Conservation (phyloP, 2,113 vertebrate species). For the Spermophilus dauricus region DNA sequence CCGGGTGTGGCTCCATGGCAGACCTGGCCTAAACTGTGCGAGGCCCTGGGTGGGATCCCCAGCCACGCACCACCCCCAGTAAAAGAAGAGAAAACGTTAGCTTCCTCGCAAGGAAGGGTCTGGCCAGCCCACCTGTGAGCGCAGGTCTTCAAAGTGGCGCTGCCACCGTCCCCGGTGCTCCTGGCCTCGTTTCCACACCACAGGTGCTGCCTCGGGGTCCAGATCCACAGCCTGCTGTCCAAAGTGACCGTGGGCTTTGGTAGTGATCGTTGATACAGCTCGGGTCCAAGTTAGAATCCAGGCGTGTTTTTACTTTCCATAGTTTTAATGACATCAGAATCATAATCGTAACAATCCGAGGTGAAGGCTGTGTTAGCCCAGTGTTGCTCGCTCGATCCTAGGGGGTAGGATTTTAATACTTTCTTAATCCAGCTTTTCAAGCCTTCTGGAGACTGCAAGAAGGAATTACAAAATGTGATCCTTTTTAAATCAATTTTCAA, state of each 20-base stretch:
- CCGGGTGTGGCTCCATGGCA: neutral
- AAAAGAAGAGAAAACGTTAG: no score
- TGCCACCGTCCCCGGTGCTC: rapidly evolving
- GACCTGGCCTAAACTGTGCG: no score
- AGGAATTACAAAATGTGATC: neutral
- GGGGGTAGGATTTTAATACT: neutral
- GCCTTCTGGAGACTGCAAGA: neutral
- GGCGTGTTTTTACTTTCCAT: neutral
- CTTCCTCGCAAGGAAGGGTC: no score
- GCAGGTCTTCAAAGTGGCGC: neutral
- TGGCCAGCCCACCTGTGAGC: no score
- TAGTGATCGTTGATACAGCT: neutral
- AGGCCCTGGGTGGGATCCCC: neutral
- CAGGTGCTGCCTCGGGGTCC: rapidly evolving
- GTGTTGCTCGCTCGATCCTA: neutral
- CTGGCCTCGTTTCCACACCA: rapidly evolving
- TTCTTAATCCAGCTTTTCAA: neutral
- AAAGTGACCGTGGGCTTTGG: rapidly evolving
- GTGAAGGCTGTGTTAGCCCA: neutral
- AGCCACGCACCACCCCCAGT: no score
- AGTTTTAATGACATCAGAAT: neutral
- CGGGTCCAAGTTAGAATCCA: neutral
- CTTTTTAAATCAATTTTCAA: neutral
- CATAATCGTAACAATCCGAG: neutral
- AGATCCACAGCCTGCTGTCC: neutral